phyloP scores from a whole-genome alignment of 2,797 vertebrate species.

The Paramormyrops hopkinsi region DNA sequence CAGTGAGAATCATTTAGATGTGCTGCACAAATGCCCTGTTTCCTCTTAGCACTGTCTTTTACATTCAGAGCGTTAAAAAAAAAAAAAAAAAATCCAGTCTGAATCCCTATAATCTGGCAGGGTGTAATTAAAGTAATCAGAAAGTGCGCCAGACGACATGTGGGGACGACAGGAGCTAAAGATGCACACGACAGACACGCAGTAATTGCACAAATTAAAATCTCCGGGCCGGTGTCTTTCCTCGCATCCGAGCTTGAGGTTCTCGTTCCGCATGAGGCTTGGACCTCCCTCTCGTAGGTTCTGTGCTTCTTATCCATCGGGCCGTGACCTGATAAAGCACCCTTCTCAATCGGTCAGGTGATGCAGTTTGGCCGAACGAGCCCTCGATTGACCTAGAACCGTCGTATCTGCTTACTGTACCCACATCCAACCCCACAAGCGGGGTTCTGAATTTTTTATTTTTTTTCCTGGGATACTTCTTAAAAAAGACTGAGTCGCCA shows the following conservation, averaged over 20 bases:
- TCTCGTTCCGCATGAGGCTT: neutral
- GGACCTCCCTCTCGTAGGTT: neutral
- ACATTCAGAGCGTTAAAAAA: neutral
- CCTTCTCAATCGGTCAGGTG: neutral
- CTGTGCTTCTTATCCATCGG: neutral
- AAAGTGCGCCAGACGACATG: conserved; percentile 18
- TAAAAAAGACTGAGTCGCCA: neutral
- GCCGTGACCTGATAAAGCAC: neutral
- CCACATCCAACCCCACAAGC: neutral
- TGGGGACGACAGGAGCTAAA: neutral
- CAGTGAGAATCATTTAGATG: neutral
- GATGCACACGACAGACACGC: neutral
- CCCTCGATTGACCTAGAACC: neutral
- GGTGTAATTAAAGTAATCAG: conserved; percentile 31
- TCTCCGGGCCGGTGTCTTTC: too few relatives aligned
- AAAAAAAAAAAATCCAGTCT: conserved; percentile 13
- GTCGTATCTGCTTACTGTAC: neutral
- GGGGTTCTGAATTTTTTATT: neutral
- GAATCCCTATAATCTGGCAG: conserved; percentile 18
- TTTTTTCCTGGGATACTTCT: neutral
- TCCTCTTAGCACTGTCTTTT: neutral
- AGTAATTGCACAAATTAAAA: neutral
- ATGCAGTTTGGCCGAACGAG: neutral
- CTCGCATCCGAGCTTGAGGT: neutral
- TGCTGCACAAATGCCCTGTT: neutral